phyloP scores from a whole-genome alignment of 2,888 invertebrate species.

The Drosophila tripunctata region DNA sequence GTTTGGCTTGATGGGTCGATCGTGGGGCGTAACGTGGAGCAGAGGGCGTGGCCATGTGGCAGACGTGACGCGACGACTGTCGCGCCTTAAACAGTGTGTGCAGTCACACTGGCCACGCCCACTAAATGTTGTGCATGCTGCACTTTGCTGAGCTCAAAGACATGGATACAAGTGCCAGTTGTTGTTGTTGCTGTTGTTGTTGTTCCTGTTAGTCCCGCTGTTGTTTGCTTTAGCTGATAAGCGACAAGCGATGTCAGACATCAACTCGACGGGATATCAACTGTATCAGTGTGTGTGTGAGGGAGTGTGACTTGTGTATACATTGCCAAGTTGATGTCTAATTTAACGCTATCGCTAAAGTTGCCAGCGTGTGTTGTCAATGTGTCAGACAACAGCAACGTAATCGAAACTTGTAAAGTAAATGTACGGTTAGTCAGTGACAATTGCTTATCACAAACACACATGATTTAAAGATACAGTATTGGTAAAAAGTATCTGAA shows the following conservation, averaged over 20 bases:
- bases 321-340: conserved; percentile 72
- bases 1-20: conserved; percentile 4
- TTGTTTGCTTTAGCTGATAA: conserved; percentile 52
- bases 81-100: conserved; percentile 54
- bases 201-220: conserved; percentile 8
- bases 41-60: conserved; percentile 50
- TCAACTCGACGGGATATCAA: conserved; percentile 57
- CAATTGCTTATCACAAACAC: conserved; percentile 10
- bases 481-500: background rate
- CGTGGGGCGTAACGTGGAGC: conserved; percentile 28
- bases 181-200: conserved; percentile 20
- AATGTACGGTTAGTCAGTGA: conserved; percentile 58
- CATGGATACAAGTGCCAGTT: conserved; percentile 42
- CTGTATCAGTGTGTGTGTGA: conserved; percentile 7
- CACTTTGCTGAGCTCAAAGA: conserved; percentile 64
- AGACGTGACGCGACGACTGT: conserved; percentile 51
- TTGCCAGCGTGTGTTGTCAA: conserved; percentile 70
- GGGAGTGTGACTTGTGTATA: conserved; percentile 42
- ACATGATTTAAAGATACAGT: background rate
- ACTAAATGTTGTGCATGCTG: conserved; percentile 65
- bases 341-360: conserved; percentile 75
- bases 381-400: conserved; percentile 56
- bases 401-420: conserved; percentile 57
- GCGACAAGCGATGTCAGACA: conserved; percentile 49
- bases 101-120: conserved; percentile 55